A percentile compares a stretch with the other conserved stretches of the same genome.
Evolutionary conservation across 1,140 invertebrate species (phyloP).

Genomic region (Brachionus rubens): DNA sequence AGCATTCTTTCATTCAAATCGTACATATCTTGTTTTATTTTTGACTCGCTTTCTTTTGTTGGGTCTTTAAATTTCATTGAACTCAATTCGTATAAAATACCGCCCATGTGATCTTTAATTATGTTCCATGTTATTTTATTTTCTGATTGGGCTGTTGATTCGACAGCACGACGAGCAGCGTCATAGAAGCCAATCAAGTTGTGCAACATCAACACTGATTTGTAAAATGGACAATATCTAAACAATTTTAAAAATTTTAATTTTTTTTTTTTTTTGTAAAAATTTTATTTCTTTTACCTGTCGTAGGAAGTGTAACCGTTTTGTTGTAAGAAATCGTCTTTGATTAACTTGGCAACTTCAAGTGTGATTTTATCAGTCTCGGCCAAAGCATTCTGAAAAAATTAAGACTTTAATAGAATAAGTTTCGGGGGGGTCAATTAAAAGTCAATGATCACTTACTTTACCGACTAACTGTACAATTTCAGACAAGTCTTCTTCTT

Average conservation of each 20-base stretch:
- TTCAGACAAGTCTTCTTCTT: slow-evolving; percentile 99
- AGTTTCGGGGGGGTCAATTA: no score
- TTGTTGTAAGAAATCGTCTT: slow-evolving; percentile 99
- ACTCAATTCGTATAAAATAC: slow-evolving; percentile 91
- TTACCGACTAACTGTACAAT: slow-evolving; percentile 99
- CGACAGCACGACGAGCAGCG: slow-evolving; percentile 91
- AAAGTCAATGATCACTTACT: slow-evolving; percentile 53
- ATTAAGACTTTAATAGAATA: neutral
- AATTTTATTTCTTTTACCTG: slow-evolving; percentile 55
- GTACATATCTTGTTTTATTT: slow-evolving; percentile 91
- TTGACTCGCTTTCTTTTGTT: slow-evolving; percentile 91
- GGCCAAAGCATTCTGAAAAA: slow-evolving; percentile 76
- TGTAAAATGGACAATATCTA: slow-evolving; percentile 96
- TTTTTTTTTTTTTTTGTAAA: neutral
- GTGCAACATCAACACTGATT: slow-evolving; percentile 94
- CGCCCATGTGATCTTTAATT: slow-evolving; percentile 91
- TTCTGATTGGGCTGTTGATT: slow-evolving; percentile 94
- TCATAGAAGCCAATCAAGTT: slow-evolving; percentile 99
- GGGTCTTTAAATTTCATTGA: slow-evolving; percentile 99
- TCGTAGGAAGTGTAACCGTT: slow-evolving; percentile 86
- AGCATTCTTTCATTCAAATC: slow-evolving; percentile 61
- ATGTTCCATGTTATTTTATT: slow-evolving; percentile 98
- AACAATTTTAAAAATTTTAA: neutral
- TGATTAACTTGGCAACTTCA: slow-evolving; percentile 94
- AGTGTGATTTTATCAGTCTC: slow-evolving; percentile 99